Base-by-base conservation (phyloP, 2,113 vertebrate species). In the Nyctereutes procyonoides region DNA sequence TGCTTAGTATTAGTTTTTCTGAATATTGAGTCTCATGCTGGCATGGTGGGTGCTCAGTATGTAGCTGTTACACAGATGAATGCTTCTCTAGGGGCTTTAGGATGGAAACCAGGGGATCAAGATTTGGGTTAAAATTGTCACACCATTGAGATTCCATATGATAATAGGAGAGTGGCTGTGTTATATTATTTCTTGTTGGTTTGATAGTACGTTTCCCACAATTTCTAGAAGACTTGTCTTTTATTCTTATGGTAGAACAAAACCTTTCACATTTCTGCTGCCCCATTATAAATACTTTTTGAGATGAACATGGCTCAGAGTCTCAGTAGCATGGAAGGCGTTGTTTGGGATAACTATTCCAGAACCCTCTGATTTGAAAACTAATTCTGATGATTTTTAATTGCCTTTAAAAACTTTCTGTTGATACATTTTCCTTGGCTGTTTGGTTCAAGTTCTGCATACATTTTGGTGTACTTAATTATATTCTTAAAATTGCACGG, bases 381-480 rank as follows among this genome's bases (percentile, higher is more conserved):
- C 16, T 48, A 35, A 55, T 76, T 87, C 53, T 97, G 73, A 60
- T 60, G n/a, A 77, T 92, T 92, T 95, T 90, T 35, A 76, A 7
- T 92, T 90, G 38, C 24, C 16, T 96, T 96, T 24, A 87, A 79
- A 81, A 90, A 35, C 6, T 67, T 90, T 51, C 13, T 85, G 6
- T 85, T 74, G 32, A n/a, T 90, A 3, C n/a, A 11, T 63, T 93
- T 95, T 86, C 48, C 32, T 92, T 90, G n/a, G 13, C 32, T 80
- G 14, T 92, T 96, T 93, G 35, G 58, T 90, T 93, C 17, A 80
- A 2, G 43, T 95, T 96, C 51, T 95, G 12, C 6, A n/a, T 94
- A 60, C 24, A 73, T 95, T 96, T 95, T 93, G 55, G 63, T 51
- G 89, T 96, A 26, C 15, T 97, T 93, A 94, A 43, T 88, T 88